Conservation (phyloP, 2,113 vertebrate genomes). For the Prietella phreatophila region DNA sequence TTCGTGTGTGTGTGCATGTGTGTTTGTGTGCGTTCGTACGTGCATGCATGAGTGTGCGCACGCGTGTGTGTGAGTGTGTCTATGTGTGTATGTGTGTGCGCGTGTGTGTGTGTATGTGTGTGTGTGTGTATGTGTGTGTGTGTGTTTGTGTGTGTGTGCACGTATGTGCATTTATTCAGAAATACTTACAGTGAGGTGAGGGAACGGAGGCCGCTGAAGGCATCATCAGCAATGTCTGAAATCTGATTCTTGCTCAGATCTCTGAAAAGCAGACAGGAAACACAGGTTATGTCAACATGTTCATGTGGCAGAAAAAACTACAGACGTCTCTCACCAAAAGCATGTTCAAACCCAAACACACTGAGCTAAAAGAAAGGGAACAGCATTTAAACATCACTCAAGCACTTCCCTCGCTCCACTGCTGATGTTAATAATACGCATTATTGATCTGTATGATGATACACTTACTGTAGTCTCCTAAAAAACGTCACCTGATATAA, state of each 20-base stretch:
- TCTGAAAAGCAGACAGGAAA: conserved; percentile 70
- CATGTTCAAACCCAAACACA: conserved; percentile 45
- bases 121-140: too few species aligned
- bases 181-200: conserved; percentile 97
- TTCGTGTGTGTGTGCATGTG: too few species aligned
- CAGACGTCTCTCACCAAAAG: not conserved
- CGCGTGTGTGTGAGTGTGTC: too few species aligned
- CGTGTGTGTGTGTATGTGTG: too few species aligned
- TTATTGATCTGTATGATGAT: not conserved
- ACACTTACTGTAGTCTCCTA: not conserved
- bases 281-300: conserved; percentile 13
- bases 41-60: too few species aligned
- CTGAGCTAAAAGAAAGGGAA: not conserved
- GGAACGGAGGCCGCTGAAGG: conserved; percentile 93
- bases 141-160: not conserved
- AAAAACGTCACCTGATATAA: not conserved
- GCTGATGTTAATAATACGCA: not conserved
- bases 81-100: too few species aligned
- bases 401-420: not conserved
- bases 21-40: too few species aligned
- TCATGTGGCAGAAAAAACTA: not conserved
- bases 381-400: not conserved
- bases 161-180: conserved; percentile 25
- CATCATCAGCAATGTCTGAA: conserved; percentile 91
- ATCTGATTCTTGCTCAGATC: conserved; percentile 99